These are phyloP conservation scores for Steatocranus sp. DNA, from an alignment of 2,797 vertebrate species.

Conservation along the genomic window DNA sequence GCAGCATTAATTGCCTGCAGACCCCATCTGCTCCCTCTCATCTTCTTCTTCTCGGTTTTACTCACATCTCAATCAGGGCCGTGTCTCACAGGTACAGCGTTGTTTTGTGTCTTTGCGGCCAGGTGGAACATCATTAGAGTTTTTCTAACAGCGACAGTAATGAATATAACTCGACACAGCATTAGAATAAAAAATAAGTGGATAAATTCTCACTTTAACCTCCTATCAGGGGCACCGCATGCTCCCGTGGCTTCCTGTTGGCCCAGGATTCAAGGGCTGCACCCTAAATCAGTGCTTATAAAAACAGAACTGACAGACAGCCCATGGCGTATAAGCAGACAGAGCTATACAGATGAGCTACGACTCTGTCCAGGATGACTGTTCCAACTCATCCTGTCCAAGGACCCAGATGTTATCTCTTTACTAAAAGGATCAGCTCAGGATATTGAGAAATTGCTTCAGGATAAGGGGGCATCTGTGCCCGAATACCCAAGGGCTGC, in stretches of 20 bases:
- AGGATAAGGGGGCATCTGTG: conserved; percentile 60
- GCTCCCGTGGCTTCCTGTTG: conserved; percentile 19
- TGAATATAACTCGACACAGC: background rate
- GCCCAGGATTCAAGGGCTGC: conserved; percentile 33
- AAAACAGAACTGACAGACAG: conserved; percentile 58
- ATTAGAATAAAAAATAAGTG: conserved; percentile 7
- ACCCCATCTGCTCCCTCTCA: conserved; percentile 44
- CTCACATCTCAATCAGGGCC: conserved; percentile 53
- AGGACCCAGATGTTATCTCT: conserved; percentile 65
- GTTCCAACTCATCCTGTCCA: conserved; percentile 51
- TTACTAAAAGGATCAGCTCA: conserved; percentile 62
- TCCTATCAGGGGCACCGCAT: conserved; percentile 18
- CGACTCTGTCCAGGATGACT: conserved; percentile 43
- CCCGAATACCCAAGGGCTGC: conserved; percentile 64
- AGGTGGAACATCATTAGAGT: conserved; percentile 41
- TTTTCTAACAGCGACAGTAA: conserved; percentile 27
- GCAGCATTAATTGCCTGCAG: conserved; percentile 70
- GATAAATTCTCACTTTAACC: background rate
- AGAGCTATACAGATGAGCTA: conserved; percentile 61
- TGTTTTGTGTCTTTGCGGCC: conserved; percentile 40
- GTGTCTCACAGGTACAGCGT: conserved; percentile 30
- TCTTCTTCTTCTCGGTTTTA: conserved; percentile 7
- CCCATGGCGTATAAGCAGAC: conserved; percentile 40
- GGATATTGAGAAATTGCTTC: conserved; percentile 67
- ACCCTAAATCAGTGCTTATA: conserved; percentile 62